A percentile compares a stretch with the other conserved stretches of the same genome.
Evolutionary conservation across 1,140 invertebrate species (phyloP).

Genomic region (Eumeta japonica): DNA sequence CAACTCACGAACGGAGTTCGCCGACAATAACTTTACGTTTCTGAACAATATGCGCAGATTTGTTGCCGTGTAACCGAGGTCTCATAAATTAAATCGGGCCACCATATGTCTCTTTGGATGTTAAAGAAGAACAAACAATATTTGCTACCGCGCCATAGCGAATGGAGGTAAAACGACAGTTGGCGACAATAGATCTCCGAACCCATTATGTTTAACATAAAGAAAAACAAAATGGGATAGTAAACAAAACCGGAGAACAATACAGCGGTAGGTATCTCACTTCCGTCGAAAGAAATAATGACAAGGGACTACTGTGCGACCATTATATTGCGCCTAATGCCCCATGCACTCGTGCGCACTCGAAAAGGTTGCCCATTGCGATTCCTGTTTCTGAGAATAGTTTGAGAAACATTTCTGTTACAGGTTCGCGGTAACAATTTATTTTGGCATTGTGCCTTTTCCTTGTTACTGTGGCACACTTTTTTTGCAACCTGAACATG

Average conservation of each 20-base stretch:
- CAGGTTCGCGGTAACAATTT: constrained; percentile 7
- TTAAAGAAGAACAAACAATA: constrained; percentile 50
- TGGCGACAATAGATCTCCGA: constrained; percentile 27
- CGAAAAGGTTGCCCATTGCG: constrained; percentile 33
- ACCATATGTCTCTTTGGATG: constrained; percentile 43
- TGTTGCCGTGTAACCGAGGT: too few relatives aligned
- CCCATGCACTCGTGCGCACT: constrained; percentile 30
- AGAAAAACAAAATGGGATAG: constrained; percentile 38
- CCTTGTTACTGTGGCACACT: too few relatives aligned
- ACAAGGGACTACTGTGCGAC: constrained; percentile 25
- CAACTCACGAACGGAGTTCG: too few relatives aligned
- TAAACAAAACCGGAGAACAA: constrained; percentile 33
- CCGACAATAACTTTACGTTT: too few relatives aligned
- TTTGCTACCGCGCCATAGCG: constrained; percentile 42
- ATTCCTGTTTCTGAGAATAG: constrained; percentile 19
- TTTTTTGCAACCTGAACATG: too few relatives aligned
- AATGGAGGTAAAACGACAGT: constrained; percentile 32
- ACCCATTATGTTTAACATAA: constrained; percentile 37
- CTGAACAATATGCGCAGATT: too few relatives aligned
- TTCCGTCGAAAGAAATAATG: constrained; percentile 38
- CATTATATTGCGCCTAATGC: constrained; percentile 27
- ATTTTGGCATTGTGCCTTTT: constrained; percentile 6
- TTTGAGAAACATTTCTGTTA: constrained; percentile 17
- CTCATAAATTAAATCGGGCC: constrained; percentile 41
- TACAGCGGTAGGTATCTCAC: constrained; percentile 25